These are phyloP conservation scores for Lepidochrysops patricia DNA, from an alignment of 2,888 invertebrate genomes.

Conservation along the genomic window DNA sequence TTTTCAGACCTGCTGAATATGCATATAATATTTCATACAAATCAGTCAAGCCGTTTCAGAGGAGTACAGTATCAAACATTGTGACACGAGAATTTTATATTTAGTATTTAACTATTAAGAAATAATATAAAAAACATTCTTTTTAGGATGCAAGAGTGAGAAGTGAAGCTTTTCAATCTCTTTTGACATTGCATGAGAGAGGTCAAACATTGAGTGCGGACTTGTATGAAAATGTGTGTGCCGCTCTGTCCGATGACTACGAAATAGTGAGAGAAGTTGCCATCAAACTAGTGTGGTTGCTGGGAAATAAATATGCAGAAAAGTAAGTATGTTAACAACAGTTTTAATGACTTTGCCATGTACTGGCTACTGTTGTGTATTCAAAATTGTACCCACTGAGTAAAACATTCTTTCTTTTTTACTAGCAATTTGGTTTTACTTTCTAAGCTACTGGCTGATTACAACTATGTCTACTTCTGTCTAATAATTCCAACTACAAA, in stretches of 20 bases:
- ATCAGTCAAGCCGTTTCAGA: too few relatives aligned
- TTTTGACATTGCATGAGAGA: conserved; percentile 87
- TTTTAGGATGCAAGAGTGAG: conserved; percentile 90
- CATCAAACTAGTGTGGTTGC: conserved; percentile 87
- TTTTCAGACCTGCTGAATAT: too few relatives aligned
- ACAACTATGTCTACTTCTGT: too few relatives aligned
- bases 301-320: conserved; percentile 91
- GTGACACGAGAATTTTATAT: too few relatives aligned
- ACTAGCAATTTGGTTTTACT: too few relatives aligned
- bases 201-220: conserved; percentile 84
- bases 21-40: too few relatives aligned
- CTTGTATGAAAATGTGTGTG: conserved; percentile 78
- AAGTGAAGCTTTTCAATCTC: conserved; percentile 89
- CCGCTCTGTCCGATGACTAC: conserved; percentile 91
- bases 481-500: too few relatives aligned
- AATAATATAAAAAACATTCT: neutral
- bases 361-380: neutral
- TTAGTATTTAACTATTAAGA: too few relatives aligned
- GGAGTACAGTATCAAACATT: too few relatives aligned
- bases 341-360: neutral
- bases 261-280: conserved; percentile 93
- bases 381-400: too few relatives aligned
- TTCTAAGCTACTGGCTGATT: too few relatives aligned
- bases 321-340: conserved; percentile 67
- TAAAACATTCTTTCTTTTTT: too few relatives aligned